These are phyloP conservation scores for Malacoctenus gilli DNA, from an alignment of 2,797 vertebrate genomes.

Conservation along the genomic window DNA sequence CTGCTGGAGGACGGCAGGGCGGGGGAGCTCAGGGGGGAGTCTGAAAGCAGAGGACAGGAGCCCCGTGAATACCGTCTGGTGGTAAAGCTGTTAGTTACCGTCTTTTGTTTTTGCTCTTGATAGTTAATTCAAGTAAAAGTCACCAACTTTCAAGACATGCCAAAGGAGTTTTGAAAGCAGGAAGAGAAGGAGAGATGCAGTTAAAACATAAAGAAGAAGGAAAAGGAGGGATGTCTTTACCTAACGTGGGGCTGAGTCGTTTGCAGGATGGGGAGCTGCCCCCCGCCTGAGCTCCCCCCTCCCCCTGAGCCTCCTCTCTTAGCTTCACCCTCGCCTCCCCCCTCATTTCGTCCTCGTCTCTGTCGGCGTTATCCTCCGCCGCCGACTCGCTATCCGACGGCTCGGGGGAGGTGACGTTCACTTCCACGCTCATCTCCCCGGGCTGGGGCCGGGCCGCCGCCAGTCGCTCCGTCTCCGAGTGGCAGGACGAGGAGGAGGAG, in stretches of 20 bases:
- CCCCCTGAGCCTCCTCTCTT: conserved; percentile 79
- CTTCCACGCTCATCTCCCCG: conserved; percentile 85
- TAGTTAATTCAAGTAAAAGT: no score
- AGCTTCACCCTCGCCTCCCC: conserved; percentile 82
- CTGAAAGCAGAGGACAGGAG: conserved; percentile 73
- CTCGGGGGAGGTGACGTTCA: conserved; percentile 93
- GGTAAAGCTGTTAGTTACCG: no score
- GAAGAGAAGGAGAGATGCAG: no score
- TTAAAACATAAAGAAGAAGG: background rate
- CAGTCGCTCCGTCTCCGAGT: conserved; percentile 76
- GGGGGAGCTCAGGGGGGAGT: conserved; percentile 85
- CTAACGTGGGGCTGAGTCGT: conserved; percentile 90
- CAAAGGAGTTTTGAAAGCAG: no score
- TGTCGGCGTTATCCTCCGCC: conserved; percentile 88
- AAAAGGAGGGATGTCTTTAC: conserved; percentile 75
- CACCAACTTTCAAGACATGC: no score
- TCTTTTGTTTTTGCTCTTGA: no score
- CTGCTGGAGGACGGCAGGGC: conserved; percentile 85
- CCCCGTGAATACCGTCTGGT: background rate
- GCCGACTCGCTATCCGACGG: conserved; percentile 94
- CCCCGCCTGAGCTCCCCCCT: conserved; percentile 78
- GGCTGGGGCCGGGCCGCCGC: conserved; percentile 76
- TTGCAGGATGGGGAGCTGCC: conserved; percentile 85
- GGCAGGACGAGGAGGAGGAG: conserved; percentile 81
- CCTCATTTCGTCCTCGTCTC: conserved; percentile 88